These are phyloP conservation scores for Chrysemys picta DNA, from an alignment of 2,113 vertebrate species.

Conservation along the genomic window DNA sequence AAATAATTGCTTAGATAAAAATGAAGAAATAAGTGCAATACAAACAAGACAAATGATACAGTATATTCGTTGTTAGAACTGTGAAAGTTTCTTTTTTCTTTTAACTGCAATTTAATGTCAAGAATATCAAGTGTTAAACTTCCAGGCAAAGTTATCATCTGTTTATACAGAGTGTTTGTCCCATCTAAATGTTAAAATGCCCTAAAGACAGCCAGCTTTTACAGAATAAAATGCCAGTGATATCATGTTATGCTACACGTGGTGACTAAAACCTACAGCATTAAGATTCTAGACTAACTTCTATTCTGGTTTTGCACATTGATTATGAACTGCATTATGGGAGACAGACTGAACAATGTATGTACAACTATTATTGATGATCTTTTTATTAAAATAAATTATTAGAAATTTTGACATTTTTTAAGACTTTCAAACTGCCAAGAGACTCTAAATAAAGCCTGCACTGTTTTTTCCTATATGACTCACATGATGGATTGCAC, in stretches of 20 bases:
- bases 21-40: background rate
- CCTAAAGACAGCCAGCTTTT: background rate
- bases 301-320: background rate
- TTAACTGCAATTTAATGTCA: constrained; percentile 36
- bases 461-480: background rate
- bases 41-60: background rate
- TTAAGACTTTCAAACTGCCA: background rate
- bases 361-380: constrained; percentile 1
- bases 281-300: background rate
- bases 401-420: constrained; percentile 26
- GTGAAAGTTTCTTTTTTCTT: background rate
- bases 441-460: constrained; percentile 23
- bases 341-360: constrained; percentile 27
- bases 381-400: constrained; percentile 40
- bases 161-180: background rate
- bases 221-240: background rate
- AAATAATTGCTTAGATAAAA: background rate
- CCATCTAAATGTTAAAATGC: constrained; percentile 2
- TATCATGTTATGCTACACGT: background rate
- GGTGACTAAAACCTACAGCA: constrained; percentile 39
- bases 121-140: background rate
- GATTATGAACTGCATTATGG: constrained; percentile 31
- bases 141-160: background rate
- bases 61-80: background rate
- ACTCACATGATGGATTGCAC: constrained; percentile 3